phyloP scores from a whole-genome alignment of 2,888 invertebrate species.

The Hoplodrina ambigua region DNA sequence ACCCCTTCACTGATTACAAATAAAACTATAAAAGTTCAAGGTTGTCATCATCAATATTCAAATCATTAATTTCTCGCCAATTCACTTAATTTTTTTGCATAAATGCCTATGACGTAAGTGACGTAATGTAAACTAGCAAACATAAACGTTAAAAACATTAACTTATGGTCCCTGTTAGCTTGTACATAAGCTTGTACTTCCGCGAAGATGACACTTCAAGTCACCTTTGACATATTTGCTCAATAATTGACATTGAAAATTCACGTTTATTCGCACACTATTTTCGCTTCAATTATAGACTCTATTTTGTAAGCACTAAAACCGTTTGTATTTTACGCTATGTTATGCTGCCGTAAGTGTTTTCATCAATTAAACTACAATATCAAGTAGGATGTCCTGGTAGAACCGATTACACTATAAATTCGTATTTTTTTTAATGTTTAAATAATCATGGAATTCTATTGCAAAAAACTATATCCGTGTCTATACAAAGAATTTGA shows the following conservation, averaged over 20 bases:
- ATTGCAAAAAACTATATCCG: constrained; percentile 32
- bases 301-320: constrained; percentile 31
- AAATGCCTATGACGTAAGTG: constrained; percentile 46
- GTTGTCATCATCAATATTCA: constrained; percentile 35
- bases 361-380: constrained; percentile 38
- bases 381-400: constrained; percentile 51
- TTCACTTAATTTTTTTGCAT: constrained; percentile 40
- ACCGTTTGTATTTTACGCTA: constrained; percentile 1
- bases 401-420: constrained; percentile 18
- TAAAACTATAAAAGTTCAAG: constrained; percentile 50
- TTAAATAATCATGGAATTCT: not conserved
- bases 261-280: constrained; percentile 45
- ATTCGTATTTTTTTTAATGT: not conserved
- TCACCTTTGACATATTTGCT: constrained; percentile 73
- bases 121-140: constrained; percentile 23
- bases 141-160: constrained; percentile 2
- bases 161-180: constrained; percentile 55
- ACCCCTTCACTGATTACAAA: constrained; percentile 35
- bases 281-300: constrained; percentile 38
- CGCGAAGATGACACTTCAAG: constrained; percentile 62
- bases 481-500: constrained; percentile 11
- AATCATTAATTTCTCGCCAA: constrained; percentile 41
- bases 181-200: constrained; percentile 51
- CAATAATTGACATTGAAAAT: constrained; percentile 71
- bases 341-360: constrained; percentile 6